phyloP scores from a whole-genome alignment of 2,797 vertebrate species.

The Percopsis omiscomaycus region DNA sequence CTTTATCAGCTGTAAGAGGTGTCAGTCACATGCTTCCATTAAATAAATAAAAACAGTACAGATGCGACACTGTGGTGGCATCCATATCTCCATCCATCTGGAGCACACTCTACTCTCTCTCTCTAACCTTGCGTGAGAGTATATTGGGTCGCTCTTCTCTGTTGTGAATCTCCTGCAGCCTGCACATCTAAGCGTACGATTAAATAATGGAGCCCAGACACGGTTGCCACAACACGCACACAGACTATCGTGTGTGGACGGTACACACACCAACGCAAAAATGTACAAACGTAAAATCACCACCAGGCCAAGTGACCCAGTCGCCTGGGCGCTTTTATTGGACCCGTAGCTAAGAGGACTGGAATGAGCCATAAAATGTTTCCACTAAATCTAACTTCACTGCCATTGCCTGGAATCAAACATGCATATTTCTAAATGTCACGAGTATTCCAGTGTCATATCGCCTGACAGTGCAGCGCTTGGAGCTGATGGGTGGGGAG shows the following conservation, averaged over 20 bases:
- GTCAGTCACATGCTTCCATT: background rate
- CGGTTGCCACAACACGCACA: constrained; percentile 19
- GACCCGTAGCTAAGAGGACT: constrained; percentile 59
- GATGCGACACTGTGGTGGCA: background rate
- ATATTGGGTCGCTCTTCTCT: constrained; percentile 1
- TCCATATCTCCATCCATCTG: constrained; percentile 14
- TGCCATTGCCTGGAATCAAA: constrained; percentile 22
- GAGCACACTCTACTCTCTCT: background rate
- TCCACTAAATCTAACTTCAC: constrained; percentile 40
- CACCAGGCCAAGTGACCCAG: constrained; percentile 45
- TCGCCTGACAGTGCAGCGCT: no score
- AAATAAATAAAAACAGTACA: background rate
- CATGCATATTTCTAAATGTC: background rate
- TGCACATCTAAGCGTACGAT: constrained; percentile 35
- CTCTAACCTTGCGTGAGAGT: constrained; percentile 1
- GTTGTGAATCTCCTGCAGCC: constrained; percentile 15
- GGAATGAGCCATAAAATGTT: constrained; percentile 69
- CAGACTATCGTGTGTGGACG: background rate
- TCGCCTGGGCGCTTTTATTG: constrained; percentile 45
- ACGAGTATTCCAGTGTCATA: background rate
- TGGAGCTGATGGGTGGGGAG: no score
- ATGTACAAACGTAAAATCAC: constrained; percentile 12
- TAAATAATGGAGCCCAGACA: constrained; percentile 43
- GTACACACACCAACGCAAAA: constrained; percentile 5
- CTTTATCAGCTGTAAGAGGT: constrained; percentile 86